These are phyloP conservation scores for Melanophora roralis DNA, from an alignment of 2,888 invertebrate genomes.

Conservation along the genomic window DNA sequence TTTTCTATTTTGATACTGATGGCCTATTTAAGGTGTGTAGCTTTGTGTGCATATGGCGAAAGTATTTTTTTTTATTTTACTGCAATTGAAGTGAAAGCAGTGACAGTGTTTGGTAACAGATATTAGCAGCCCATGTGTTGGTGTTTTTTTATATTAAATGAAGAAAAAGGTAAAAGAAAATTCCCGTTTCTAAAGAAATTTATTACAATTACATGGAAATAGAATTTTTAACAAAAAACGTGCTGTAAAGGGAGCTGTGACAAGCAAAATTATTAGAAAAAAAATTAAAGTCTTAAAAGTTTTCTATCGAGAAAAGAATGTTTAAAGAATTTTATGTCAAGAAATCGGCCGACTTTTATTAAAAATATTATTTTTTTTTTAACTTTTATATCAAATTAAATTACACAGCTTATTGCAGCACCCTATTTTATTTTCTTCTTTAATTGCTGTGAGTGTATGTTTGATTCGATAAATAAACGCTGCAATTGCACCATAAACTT, in stretches of 20 bases:
- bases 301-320: too few relatives aligned
- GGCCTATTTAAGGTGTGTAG: slow-evolving; percentile 31
- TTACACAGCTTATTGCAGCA: not conserved
- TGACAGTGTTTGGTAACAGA: not conserved
- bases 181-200: slow-evolving; percentile 5
- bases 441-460: not conserved
- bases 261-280: too few relatives aligned
- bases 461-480: not conserved
- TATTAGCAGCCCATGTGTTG: not conserved
- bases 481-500: slow-evolving; percentile 17
- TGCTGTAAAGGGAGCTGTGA: not conserved
- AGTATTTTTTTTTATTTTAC: slow-evolving; percentile 39
- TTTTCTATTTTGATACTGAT: not conserved
- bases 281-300: too few relatives aligned
- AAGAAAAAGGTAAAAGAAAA: not conserved
- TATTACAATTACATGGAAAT: slow-evolving; percentile 36
- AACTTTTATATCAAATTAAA: too few relatives aligned
- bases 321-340: too few relatives aligned
- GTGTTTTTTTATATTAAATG: not conserved
- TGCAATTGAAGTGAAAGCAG: not conserved
- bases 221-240: slow-evolving; percentile 9
- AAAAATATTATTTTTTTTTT: too few relatives aligned
- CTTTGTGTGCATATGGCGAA: not conserved
- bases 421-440: not conserved
- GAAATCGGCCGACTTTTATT: too few relatives aligned